These are phyloP conservation scores for Oithona nana DNA, from an alignment of 2,888 invertebrate genomes.

Conservation along the genomic window DNA sequence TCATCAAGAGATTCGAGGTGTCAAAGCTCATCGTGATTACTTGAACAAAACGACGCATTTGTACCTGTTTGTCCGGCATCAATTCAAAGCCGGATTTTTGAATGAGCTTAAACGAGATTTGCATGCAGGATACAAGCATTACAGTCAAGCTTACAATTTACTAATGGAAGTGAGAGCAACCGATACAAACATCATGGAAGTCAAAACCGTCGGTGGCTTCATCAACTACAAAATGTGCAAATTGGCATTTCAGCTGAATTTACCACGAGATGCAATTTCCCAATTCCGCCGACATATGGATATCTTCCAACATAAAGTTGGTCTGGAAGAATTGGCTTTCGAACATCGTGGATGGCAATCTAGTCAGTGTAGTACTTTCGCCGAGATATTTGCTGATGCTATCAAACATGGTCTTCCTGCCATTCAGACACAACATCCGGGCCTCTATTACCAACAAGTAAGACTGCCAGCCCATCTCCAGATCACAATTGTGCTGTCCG, in stretches of 20 bases:
- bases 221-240: conserved; percentile 88
- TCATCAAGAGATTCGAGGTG: conserved; percentile 57
- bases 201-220: conserved; percentile 82
- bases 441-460: conserved; percentile 15
- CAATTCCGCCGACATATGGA: conserved; percentile 84
- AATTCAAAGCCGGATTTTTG: conserved; percentile 88
- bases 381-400: conserved; percentile 87
- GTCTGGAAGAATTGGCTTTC: conserved; percentile 44
- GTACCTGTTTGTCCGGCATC: conserved; percentile 78
- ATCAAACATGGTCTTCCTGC: conserved; percentile 76
- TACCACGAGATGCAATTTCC: conserved; percentile 80
- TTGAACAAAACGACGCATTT: conserved; percentile 77
- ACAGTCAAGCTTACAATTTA: conserved; percentile 66
- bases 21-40: conserved; percentile 73
- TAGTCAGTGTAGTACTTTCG: conserved; percentile 48
- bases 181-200: conserved; percentile 77
- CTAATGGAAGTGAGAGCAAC: conserved; percentile 68
- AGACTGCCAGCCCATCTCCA: too few relatives aligned
- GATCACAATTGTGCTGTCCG: too few relatives aligned
- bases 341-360: conserved; percentile 92
- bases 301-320: conserved; percentile 43
- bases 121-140: conserved; percentile 52
- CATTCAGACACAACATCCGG: conserved; percentile 82
- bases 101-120: conserved; percentile 81
- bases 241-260: conserved; percentile 65